These are phyloP conservation scores for Actinia equina DNA, from an alignment of 64 coral and sea anemone species.

Conservation along the genomic window DNA sequence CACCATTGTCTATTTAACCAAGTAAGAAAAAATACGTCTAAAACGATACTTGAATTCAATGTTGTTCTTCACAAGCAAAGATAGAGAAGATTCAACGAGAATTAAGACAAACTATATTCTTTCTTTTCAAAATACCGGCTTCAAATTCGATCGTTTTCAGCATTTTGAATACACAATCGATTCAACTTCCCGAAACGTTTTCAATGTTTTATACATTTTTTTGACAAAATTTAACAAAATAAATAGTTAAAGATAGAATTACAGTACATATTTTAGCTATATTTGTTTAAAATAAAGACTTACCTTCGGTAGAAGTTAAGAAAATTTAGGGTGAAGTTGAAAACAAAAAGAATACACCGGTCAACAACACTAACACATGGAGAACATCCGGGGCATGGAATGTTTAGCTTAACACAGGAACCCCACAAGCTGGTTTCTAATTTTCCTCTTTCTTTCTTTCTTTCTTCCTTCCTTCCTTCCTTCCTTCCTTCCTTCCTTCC, in stretches of 20 bases:
- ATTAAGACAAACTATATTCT: neutral
- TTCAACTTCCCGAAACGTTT: neutral
- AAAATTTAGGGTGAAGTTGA: neutral
- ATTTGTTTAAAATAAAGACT: neutral
- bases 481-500: too few species aligned
- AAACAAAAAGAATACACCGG: neutral
- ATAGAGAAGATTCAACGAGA: neutral
- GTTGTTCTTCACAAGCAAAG: neutral
- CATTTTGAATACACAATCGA: neutral
- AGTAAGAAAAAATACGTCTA: neutral
- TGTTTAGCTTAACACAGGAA: neutral
- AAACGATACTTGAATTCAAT: neutral
- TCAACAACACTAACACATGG: constrained; percentile 16
- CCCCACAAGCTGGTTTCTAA: neutral
- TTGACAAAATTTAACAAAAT: neutral
- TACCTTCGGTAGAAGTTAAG: neutral
- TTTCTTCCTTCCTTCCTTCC: too few species aligned
- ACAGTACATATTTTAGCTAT: neutral
- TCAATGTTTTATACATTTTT: neutral
- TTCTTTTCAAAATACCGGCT: neutral
- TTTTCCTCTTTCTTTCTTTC: too few species aligned
- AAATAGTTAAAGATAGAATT: neutral
- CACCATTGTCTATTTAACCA: neutral
- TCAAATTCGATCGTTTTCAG: too few species aligned
- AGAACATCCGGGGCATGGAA: constrained; percentile 8